These are phyloP conservation scores for Harpagoxenus sublaevis DNA, from an alignment of 2,888 invertebrate genomes.

Conservation along the genomic window DNA sequence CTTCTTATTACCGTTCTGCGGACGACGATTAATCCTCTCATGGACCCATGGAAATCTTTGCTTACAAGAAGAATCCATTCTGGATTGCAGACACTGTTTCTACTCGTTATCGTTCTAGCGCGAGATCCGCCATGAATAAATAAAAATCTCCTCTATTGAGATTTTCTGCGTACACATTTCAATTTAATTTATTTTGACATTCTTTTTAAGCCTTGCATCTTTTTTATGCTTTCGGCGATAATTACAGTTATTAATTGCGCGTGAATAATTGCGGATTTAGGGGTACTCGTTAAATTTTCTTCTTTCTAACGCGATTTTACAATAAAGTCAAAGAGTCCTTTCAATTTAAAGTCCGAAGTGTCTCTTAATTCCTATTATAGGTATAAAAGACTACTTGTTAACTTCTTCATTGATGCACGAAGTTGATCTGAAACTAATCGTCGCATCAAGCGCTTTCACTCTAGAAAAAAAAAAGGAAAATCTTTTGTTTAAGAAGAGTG, in stretches of 20 bases:
- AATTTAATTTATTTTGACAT: slow-evolving; percentile 11
- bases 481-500: slow-evolving; percentile 16
- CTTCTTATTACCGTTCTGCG: slow-evolving; percentile 46
- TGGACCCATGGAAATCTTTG: slow-evolving; percentile 57
- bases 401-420: not conserved
- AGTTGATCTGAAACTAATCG: slow-evolving; percentile 24
- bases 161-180: slow-evolving; percentile 6
- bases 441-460: not conserved
- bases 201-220: not conserved
- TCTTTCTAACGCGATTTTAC: not conserved
- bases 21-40: slow-evolving; percentile 67
- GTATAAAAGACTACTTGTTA: not conserved
- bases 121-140: slow-evolving; percentile 2
- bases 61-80: slow-evolving; percentile 44
- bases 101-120: slow-evolving; percentile 21
- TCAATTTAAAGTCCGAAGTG: slow-evolving; percentile 1
- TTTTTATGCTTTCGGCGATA: not conserved
- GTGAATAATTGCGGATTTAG: not conserved
- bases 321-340: not conserved
- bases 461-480: not conserved
- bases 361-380: slow-evolving; percentile 5
- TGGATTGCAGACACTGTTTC: slow-evolving; percentile 36
- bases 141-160: slow-evolving; percentile 27
- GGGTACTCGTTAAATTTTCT: not conserved
- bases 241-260: slow-evolving; percentile 9